Conservation (phyloP, 2,888 invertebrate genomes). For the Aleiodes alternator region DNA sequence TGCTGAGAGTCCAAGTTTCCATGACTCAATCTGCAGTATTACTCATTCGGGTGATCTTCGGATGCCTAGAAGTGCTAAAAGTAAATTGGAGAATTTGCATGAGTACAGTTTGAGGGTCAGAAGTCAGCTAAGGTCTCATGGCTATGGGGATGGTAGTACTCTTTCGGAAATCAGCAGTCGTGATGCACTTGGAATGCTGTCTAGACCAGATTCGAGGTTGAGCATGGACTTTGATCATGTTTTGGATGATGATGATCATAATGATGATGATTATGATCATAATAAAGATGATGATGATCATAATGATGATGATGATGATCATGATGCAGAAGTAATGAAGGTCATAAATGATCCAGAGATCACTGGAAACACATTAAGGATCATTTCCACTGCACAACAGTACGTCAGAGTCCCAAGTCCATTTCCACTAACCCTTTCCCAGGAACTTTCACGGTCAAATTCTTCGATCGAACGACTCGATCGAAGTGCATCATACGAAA, state of each 20-base stretch:
- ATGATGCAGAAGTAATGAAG: neutral
- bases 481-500: conserved; percentile 61
- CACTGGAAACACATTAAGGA: conserved; percentile 52
- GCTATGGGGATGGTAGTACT: conserved; percentile 63
- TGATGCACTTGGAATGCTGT: conserved; percentile 58
- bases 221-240: conserved; percentile 56
- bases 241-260: conserved; percentile 46
- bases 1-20: conserved; percentile 61
- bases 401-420: conserved; percentile 70
- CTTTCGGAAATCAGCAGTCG: conserved; percentile 66
- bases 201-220: conserved; percentile 63
- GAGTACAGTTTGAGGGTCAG: conserved; percentile 69
- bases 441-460: conserved; percentile 59
- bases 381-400: conserved; percentile 8
- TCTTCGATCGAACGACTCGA: conserved; percentile 59
- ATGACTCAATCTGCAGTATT: conserved; percentile 67
- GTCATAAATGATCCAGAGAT: conserved; percentile 46
- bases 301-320: conserved; percentile 45
- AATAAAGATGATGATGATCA: conserved; percentile 38
- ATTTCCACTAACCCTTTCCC: conserved; percentile 63
- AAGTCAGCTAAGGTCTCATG: conserved; percentile 64
- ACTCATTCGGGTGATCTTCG: conserved; percentile 62
- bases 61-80: conserved; percentile 61
- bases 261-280: no score
- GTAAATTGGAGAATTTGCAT: conserved; percentile 70